Evolutionary conservation across 2,113 vertebrate genomes (phyloP), one percentile per base, ranked within the genome.

Genomic region (Amazona guildingii): DNA sequence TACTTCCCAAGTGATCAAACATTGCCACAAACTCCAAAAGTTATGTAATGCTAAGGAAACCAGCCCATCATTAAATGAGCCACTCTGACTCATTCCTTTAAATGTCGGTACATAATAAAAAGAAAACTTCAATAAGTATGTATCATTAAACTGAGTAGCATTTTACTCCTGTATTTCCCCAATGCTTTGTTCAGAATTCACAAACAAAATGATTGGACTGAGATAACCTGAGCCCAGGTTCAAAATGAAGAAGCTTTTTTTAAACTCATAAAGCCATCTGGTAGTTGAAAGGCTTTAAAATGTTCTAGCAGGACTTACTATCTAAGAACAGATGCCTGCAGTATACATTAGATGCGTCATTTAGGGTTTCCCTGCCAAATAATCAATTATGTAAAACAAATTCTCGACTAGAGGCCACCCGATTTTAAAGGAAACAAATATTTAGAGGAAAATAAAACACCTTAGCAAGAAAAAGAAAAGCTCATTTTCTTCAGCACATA

Each of bases 211-310:
- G 5, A n/a, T 0, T 57, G 18, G 27, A 48, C 24, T 39, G 35
- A 52, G 52, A 83, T 18, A 93, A 88, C 12, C 35, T 10, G 15
- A 78, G n/a, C 15, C 8, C 10, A 62, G 12, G 16, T 69, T 77
- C 6, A 44, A 79, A 91, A 91, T 51, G 21, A 54, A n/a, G 63
- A 82, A 51, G 23, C 69, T 9, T 52, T 44, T 35, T 54, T 43
- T 72, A 81, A 92, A 69, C 33, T 51, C 46, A 51, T 74, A 51
- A 11, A 72, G 46, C 39, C 35, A 82, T 52, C 43, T 89, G 72
- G 25, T 64, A 94, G n/a, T 17, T 49, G 27, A 86, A 94, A 78
- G 33, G 13, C 29, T 95, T 92, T 77, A 83, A 88, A 94, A 77
- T 37, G 14, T 92, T 89, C 39, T 84, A 84, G 11, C 17, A 89